Conservation (phyloP, 2,888 invertebrate genomes). For the Caenorhabditis becei region DNA sequence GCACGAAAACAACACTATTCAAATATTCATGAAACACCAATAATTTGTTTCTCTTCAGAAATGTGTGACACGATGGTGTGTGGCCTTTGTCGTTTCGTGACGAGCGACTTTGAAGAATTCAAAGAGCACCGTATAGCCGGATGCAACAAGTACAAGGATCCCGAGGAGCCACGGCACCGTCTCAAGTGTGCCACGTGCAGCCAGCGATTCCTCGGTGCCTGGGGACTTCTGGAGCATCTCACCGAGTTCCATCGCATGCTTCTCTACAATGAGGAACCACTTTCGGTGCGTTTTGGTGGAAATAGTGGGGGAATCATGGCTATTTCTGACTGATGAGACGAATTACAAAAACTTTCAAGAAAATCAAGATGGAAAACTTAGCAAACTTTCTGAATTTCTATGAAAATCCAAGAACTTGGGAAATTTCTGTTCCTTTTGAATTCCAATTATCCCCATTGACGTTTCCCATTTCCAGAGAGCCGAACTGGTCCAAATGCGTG, state of each 20-base stretch:
- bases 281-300: slow-evolving; percentile 28
- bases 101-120: slow-evolving; percentile 87
- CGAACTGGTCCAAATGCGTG: slow-evolving; percentile 23
- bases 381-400: no score
- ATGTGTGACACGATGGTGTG: slow-evolving; percentile 87
- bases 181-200: slow-evolving; percentile 76
- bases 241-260: slow-evolving; percentile 77
- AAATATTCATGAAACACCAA: background rate
- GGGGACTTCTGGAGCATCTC: slow-evolving; percentile 76
- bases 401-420: no score
- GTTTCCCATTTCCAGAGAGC: slow-evolving; percentile 16
- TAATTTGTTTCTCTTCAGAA: no score
- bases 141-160: slow-evolving; percentile 61
- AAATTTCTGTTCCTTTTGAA: no score
- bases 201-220: slow-evolving; percentile 69
- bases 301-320: no score
- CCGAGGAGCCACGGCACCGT: slow-evolving; percentile 70
- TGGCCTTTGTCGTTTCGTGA: slow-evolving; percentile 88
- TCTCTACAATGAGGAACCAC: slow-evolving; percentile 63
- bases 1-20: background rate
- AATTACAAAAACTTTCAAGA: no score
- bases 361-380: no score
- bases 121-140: slow-evolving; percentile 86
- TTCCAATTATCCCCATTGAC: background rate
- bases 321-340: no score